Conservation (phyloP, 2,888 invertebrate species). For the Nymphalis urticae region DNA sequence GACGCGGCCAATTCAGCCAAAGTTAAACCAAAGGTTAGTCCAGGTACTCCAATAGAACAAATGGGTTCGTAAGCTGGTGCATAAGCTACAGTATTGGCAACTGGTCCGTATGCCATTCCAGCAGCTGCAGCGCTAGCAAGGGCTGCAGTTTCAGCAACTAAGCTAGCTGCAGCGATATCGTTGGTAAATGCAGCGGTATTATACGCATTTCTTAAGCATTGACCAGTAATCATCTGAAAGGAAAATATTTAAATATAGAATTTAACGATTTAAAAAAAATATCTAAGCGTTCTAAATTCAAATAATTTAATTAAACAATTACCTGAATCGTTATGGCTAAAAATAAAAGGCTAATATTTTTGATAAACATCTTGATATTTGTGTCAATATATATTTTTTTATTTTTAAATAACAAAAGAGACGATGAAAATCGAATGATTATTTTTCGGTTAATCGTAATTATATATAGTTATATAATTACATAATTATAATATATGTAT, state of each 20-base stretch:
- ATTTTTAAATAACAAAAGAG: neutral
- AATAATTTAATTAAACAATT: neutral
- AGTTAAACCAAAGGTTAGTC: slow-evolving; percentile 13
- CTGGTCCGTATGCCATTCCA: slow-evolving; percentile 4
- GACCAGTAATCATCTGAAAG: slow-evolving; percentile 36
- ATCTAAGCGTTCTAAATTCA: no score
- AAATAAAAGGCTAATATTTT: slow-evolving; percentile 1
- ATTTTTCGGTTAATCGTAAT: neutral
- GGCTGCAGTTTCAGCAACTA: slow-evolving; percentile 13
- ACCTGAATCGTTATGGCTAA: slow-evolving; percentile 19
- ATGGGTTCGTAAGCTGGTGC: slow-evolving; percentile 32
- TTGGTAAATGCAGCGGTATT: slow-evolving; percentile 32
- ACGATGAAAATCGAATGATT: slow-evolving; percentile 6
- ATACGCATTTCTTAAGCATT: slow-evolving; percentile 36
- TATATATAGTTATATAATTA: slow-evolving; percentile 21
- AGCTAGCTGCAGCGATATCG: slow-evolving; percentile 16
- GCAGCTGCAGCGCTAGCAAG: neutral
- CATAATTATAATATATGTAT: slow-evolving; percentile 6
- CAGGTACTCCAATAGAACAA: neutral
- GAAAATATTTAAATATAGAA: neutral
- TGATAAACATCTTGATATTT: slow-evolving; percentile 7
- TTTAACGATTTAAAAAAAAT: no score
- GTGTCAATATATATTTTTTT: neutral
- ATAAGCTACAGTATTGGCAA: slow-evolving; percentile 33
- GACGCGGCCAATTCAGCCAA: slow-evolving; percentile 33